A percentile compares a stretch with the other conserved stretches of the same genome.
These are phyloP conservation scores for Metallyticus violacea DNA, from an alignment of 2,888 invertebrate genomes.

Conservation along the genomic window DNA sequence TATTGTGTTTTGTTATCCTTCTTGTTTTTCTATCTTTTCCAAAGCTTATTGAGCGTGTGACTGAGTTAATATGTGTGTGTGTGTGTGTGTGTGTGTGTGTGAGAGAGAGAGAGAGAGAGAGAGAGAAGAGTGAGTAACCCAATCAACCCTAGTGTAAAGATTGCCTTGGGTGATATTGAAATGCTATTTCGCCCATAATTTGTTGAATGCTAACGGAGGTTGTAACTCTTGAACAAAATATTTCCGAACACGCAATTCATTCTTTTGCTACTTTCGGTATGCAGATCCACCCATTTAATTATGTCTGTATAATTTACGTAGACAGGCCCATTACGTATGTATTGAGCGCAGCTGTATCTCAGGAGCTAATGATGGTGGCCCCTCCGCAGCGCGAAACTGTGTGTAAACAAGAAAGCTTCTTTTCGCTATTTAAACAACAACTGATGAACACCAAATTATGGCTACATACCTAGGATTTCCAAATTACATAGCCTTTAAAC, in stretches of 20 bases:
- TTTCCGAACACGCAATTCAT: background rate
- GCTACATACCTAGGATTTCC: too few species aligned
- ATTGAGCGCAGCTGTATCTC: background rate
- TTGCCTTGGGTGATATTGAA: background rate
- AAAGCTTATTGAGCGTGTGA: too few species aligned
- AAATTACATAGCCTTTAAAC: too few species aligned
- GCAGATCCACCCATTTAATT: background rate
- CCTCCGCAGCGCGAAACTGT: background rate
- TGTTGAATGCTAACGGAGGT: background rate
- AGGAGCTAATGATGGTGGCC: background rate
- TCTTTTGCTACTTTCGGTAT: background rate
- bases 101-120: too few species aligned
- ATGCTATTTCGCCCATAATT: background rate
- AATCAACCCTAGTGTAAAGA: background rate
- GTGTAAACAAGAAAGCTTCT: background rate
- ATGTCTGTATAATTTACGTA: background rate
- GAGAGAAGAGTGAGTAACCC: background rate
- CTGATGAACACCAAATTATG: too few species aligned
- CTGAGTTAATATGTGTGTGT: too few species aligned
- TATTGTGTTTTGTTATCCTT: too few species aligned
- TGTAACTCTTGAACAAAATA: background rate
- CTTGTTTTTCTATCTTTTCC: too few species aligned
- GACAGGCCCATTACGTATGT: background rate
- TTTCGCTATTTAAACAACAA: background rate
- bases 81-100: too few species aligned